Evolutionary conservation across 2,113 vertebrate species (phyloP).

Genomic region (Hippocampus zosterae): DNA sequence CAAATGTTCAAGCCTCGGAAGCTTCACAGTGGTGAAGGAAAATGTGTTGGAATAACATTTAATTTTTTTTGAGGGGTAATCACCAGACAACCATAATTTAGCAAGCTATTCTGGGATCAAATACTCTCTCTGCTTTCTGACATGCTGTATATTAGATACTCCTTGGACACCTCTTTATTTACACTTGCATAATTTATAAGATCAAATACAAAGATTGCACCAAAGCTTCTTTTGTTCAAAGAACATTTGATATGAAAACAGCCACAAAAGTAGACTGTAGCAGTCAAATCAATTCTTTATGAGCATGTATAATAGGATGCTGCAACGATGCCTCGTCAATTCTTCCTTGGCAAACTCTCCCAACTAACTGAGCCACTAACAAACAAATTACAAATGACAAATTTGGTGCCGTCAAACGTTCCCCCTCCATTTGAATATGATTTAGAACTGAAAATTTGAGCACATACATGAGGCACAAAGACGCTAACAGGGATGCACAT

Average conservation of each 20-base stretch:
- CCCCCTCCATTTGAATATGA: not conserved
- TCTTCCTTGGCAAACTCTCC: too few species aligned
- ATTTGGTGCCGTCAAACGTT: too few species aligned
- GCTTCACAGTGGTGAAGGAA: conserved; percentile 30
- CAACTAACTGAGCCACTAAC: too few species aligned
- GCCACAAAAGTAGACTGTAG: too few species aligned
- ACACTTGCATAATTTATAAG: not conserved
- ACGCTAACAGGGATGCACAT: not conserved
- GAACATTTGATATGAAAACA: too few species aligned
- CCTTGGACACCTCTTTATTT: not conserved
- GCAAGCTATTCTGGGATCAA: conserved; percentile 25
- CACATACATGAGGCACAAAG: not conserved
- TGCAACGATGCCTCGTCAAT: too few species aligned
- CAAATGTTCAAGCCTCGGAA: conserved; percentile 36
- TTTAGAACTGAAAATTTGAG: not conserved
- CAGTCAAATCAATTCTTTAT: too few species aligned
- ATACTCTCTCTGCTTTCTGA: conserved; percentile 7
- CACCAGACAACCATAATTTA: conserved; percentile 21
- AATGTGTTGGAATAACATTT: conserved; percentile 16
- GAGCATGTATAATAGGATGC: too few species aligned
- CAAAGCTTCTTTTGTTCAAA: too few species aligned
- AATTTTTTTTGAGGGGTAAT: conserved; percentile 1
- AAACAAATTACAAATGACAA: too few species aligned
- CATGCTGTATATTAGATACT: not conserved
- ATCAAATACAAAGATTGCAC: too few species aligned